Evolutionary conservation across 2,888 invertebrate species (phyloP).

Genomic region (Chrysolina haemoptera): DNA sequence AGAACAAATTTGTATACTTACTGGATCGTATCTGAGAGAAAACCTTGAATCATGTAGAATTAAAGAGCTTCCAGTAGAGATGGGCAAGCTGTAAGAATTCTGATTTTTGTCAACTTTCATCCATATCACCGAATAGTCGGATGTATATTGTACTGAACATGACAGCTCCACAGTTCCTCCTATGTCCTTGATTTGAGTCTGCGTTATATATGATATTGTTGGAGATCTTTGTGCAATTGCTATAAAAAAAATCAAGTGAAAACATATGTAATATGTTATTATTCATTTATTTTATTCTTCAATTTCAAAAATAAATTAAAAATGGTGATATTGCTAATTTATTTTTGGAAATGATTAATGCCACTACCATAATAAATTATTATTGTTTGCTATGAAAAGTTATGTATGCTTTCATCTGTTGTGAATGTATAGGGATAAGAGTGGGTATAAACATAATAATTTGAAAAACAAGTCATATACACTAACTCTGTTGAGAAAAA

Average conservation of each 20-base stretch:
- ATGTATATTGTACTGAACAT: slow-evolving; percentile 91
- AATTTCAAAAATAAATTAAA: not conserved
- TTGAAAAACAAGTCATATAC: too few species aligned
- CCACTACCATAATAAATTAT: too few species aligned
- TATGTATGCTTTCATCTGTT: too few species aligned
- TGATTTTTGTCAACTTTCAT: slow-evolving; percentile 77
- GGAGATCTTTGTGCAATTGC: slow-evolving; percentile 82
- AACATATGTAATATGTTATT: too few species aligned
- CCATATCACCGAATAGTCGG: slow-evolving; percentile 90
- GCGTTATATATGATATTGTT: slow-evolving; percentile 92
- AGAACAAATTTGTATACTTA: slow-evolving; percentile 49
- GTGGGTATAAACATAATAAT: too few species aligned
- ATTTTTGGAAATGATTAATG: too few species aligned
- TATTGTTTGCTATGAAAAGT: too few species aligned
- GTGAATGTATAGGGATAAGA: too few species aligned
- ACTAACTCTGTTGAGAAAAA: too few species aligned
- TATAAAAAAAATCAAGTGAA: slow-evolving; percentile 56
- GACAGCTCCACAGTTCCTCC: slow-evolving; percentile 90
- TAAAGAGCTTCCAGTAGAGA: slow-evolving; percentile 87
- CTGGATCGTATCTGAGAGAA: slow-evolving; percentile 82
- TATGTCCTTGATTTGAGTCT: slow-evolving; percentile 93
- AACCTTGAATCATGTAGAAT: slow-evolving; percentile 90
- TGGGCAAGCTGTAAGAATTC: slow-evolving; percentile 83
- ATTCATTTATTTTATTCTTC: not conserved
- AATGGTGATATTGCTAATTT: not conserved